Base-by-base conservation (phyloP, 2,113 vertebrate genomes). In the Pachycephala philippinensis region DNA sequence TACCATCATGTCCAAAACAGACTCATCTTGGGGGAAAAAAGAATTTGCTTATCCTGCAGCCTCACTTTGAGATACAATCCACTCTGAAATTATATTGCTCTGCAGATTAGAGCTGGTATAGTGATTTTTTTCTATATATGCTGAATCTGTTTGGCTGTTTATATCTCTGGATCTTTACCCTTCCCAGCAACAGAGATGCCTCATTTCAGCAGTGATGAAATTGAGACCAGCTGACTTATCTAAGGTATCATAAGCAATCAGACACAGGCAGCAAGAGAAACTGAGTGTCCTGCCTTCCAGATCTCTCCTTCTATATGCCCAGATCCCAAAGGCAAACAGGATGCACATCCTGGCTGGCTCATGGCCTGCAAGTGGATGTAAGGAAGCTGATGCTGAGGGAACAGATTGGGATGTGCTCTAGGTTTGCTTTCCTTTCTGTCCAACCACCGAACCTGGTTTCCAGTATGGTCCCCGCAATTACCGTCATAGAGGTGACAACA, bases 311-410 rank as follows among this genome's bases (percentile, higher is more conserved):
- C 27, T 37, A 1, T 18, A 22, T 14, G n/a, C 2, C 13, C 12
- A 22, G 23, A 15, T 49, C 40, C 30, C 17, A 31, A 69, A 94
- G 65, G 35, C 66, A 49, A 57, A 45, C 4, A 33, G 53, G 28
- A 37, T 42, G 33, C 20, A 3, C 35, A 64, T 39, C 35, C 59
- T 10, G 2, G 24, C 6, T 4, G 2, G 40, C 17, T 78, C n/a
- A 40, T n/a, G 68, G 27, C 44, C 35, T 33, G 22, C 2, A 15
- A 12, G 7, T 4, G 31, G 13, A 11, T 2, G 0, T 10, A 15
- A 49, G 37, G 47, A 83, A 31, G 33, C 17, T 47, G 68, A 21
- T 72, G 40, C 33, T 37, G 69, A 70, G 44, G 63, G 14, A 50
- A 37, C 1, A 5, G 2, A 8, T 15, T 37, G 56, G 82, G 27